These are phyloP conservation scores for Phalacrocorax brasilianus DNA, from an alignment of 2,113 vertebrate species.

Conservation along the genomic window DNA sequence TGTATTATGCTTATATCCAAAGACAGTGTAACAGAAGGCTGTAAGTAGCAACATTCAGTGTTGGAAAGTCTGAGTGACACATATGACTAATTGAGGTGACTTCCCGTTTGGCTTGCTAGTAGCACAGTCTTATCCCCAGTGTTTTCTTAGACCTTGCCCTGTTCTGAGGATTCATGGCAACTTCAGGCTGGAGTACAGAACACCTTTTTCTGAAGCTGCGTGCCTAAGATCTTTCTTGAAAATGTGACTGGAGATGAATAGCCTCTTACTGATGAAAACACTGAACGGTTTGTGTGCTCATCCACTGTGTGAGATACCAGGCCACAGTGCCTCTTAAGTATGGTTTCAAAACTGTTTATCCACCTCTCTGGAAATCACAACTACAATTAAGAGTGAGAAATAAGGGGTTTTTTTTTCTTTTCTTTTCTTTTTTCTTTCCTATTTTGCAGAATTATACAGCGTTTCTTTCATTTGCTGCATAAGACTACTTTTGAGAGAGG, in stretches of 20 bases:
- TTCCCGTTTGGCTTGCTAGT: neutral
- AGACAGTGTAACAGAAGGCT: neutral
- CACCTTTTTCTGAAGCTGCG: neutral
- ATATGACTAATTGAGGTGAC: neutral
- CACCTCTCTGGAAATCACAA: neutral
- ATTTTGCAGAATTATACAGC: neutral
- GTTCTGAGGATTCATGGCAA: neutral
- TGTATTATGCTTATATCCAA: neutral
- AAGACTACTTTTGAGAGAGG: neutral
- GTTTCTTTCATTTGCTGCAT: neutral
- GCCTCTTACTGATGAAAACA: neutral
- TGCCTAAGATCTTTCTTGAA: neutral
- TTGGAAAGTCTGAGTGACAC: neutral
- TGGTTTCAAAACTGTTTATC: neutral
- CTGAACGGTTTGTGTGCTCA: neutral
- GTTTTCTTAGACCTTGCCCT: neutral
- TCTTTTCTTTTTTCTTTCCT: neutral
- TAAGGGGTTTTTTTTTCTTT: neutral
- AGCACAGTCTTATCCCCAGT: neutral
- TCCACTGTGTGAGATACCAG: neutral
- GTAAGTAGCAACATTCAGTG: neutral
- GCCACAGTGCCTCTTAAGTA: neutral
- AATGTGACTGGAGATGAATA: neutral
- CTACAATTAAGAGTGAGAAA: neutral
- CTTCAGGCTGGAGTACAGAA: neutral